Evolutionary conservation across 2,888 invertebrate species (phyloP), one percentile per base, ranked within the genome.

Genomic region (Athalia circularis): DNA sequence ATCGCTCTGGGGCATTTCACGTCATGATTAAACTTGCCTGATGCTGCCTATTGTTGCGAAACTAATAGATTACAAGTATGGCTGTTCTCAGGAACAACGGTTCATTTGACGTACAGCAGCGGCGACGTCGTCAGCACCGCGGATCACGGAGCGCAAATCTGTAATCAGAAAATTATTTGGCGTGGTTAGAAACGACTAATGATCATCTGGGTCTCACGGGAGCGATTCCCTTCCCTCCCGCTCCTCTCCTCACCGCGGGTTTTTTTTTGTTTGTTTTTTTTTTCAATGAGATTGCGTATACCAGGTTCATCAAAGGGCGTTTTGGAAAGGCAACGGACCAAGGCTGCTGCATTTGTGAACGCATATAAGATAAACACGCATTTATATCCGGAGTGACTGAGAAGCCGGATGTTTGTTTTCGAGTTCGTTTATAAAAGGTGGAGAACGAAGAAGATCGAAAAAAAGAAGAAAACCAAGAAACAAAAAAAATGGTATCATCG

Each of bases 1-100:
- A 72, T 59, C n/a, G 57, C 59, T 59, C 59, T 59, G 47, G 72
- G 72, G 72, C 72, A 72, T 72, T 72, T 59, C 72, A 72, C 57
- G 72, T 72, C 72, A 72, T 72, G 43, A 59, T 57, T 59, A 59
- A 59, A 72, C 57, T 45, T 15, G 59, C 57, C 13, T 45, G 15
- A 59, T 11, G 54, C 3, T 54, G 54, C 29, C 68, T 68, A 68
- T 59, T 72, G 72, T 13, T 59, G 11, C 57, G 13, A 45, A 13
- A 59, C 8, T 13, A 57, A 72, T 59, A 59, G 59, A 6, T 29
- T 11, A 6, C 29, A 29, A 29, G 29, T 29, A 29, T 6, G 5
- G n/a, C 65, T 7, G 29, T 5, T 65, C 65, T 48, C 4, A 13
- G 8, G 45, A 72, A 13, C 72, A 57, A 45, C n/a, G 8, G 59